Conservation (phyloP, 2,888 invertebrate species). For the Dioctria rufipes region DNA sequence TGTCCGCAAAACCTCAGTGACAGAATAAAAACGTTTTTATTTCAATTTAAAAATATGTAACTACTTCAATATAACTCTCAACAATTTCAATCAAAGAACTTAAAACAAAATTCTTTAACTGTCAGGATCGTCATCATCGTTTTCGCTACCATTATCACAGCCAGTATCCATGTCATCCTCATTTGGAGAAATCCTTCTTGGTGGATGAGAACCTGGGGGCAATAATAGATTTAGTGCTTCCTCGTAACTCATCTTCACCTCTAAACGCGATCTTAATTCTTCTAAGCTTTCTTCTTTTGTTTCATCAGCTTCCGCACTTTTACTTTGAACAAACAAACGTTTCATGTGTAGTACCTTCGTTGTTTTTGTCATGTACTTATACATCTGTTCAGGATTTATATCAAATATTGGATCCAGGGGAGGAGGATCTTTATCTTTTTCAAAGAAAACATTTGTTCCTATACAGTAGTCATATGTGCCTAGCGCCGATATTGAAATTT, state of each 20-base stretch:
- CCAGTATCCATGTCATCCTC: not conserved
- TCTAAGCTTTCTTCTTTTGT: slow-evolving; percentile 49
- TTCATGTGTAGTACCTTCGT: slow-evolving; percentile 79
- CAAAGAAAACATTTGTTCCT: slow-evolving; percentile 84
- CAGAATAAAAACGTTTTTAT: not conserved
- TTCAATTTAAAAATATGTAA: not conserved
- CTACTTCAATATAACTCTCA: not conserved
- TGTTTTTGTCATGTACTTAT: slow-evolving; percentile 77
- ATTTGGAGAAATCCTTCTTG: slow-evolving; percentile 24
- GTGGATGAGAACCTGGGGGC: slow-evolving; percentile 60
- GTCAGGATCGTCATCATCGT: slow-evolving; percentile 20
- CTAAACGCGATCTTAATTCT: slow-evolving; percentile 59
- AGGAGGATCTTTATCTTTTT: slow-evolving; percentile 73
- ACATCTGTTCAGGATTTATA: slow-evolving; percentile 73
- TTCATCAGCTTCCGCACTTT: not conserved
- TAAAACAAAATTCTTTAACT: not conserved
- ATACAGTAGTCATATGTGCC: slow-evolving; percentile 79
- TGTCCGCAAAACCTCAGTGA: too few species aligned
- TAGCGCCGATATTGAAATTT: not conserved
- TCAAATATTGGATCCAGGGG: slow-evolving; percentile 74
- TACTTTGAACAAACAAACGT: slow-evolving; percentile 75
- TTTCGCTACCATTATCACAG: not conserved
- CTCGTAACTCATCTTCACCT: slow-evolving; percentile 65
- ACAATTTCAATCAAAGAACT: not conserved
- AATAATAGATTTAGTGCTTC: slow-evolving; percentile 67